A percentile compares a stretch with the other conserved stretches of the same genome.
Conservation (phyloP, 2,113 vertebrate species). For the Hucho hucho region DNA sequence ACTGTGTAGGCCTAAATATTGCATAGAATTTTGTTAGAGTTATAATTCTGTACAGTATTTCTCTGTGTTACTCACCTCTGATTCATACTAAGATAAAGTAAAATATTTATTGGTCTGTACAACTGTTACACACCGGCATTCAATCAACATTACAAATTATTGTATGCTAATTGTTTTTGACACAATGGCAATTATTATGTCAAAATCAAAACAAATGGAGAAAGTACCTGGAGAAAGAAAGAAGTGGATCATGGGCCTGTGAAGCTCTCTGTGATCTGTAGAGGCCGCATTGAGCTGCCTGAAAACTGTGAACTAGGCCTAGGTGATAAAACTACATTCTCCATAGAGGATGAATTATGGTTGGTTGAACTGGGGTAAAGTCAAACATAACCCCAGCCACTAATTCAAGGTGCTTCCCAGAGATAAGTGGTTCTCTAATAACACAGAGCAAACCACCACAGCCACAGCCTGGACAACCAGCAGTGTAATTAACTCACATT, state of each 20-base stretch:
- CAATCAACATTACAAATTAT: not conserved
- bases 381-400: slow-evolving; percentile 13
- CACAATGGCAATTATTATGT: not conserved
- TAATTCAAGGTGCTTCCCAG: slow-evolving; percentile 43
- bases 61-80: no score
- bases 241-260: not conserved
- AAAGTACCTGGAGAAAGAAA: not conserved
- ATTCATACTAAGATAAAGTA: no score
- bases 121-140: no score
- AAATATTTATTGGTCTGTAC: no score
- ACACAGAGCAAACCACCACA: slow-evolving; percentile 23
- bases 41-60: no score
- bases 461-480: slow-evolving; percentile 10
- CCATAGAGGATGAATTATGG: slow-evolving; percentile 32
- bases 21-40: no score
- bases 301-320: not conserved
- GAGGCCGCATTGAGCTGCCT: not conserved
- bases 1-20: no score
- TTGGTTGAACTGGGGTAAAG: not conserved
- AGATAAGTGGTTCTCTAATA: slow-evolving; percentile 48
- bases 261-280: not conserved
- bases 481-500: slow-evolving; percentile 51
- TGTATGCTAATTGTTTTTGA: not conserved
- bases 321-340: slow-evolving; percentile 7
- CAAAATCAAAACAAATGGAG: not conserved